These are phyloP conservation scores for Microcebus ravelobensis DNA, from an alignment of 2,113 vertebrate species.

Conservation along the genomic window DNA sequence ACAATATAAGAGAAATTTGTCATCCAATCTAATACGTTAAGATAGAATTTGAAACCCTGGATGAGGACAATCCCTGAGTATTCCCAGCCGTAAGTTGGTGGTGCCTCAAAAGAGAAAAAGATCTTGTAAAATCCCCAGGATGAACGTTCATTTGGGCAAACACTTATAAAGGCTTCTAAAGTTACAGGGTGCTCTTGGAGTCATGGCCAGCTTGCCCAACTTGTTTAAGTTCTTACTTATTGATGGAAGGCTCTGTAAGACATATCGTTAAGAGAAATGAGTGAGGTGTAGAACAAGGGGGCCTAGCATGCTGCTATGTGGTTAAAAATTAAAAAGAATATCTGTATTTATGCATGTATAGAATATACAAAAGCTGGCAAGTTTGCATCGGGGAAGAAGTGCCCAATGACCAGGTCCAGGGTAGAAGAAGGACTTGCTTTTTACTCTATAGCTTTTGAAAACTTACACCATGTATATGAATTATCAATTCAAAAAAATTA, in stretches of 20 bases:
- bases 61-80: not conserved
- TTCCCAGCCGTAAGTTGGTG: not conserved
- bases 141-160: not conserved
- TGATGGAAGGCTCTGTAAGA: not conserved
- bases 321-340: not conserved
- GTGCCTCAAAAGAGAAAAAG: constrained; percentile 40
- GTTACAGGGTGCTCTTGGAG: not conserved
- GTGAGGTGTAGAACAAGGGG: not conserved
- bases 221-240: not conserved
- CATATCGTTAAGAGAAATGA: not conserved
- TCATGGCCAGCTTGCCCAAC: too few relatives aligned
- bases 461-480: not conserved
- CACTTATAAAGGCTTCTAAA: not conserved
- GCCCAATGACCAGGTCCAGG: not conserved
- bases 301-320: accelerated
- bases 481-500: not conserved
- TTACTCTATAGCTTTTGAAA: not conserved
- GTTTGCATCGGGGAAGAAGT: not conserved
- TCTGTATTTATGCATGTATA: not conserved
- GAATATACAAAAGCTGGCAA: not conserved
- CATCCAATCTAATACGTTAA: not conserved
- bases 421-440: not conserved
- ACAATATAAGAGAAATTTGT: not conserved
- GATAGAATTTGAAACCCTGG: constrained; percentile 32
- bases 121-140: constrained; percentile 36